Evolutionary conservation across 2,888 invertebrate genomes (phyloP).

Genomic region (Phyto melanocephala): DNA sequence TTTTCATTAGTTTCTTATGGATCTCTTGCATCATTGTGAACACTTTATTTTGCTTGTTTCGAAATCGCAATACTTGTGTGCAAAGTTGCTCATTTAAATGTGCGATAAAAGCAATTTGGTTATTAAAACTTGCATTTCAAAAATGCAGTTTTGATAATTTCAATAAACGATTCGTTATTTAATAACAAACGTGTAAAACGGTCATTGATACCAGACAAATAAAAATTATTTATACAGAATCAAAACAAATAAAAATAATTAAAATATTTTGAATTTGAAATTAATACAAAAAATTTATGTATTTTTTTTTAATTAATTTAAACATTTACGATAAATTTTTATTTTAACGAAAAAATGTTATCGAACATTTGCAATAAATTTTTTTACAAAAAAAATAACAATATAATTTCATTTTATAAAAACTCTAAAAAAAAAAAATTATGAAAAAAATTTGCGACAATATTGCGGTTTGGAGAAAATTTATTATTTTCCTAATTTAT

Average conservation of each 20-base stretch:
- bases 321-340: too few relatives aligned
- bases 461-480: too few relatives aligned
- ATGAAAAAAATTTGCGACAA: too few relatives aligned
- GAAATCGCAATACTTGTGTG: neutral
- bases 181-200: constrained; percentile 40
- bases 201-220: constrained; percentile 45
- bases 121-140: constrained; percentile 4
- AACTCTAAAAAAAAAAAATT: too few relatives aligned
- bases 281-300: too few relatives aligned
- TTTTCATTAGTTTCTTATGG: neutral
- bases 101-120: constrained; percentile 47
- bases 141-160: constrained; percentile 1
- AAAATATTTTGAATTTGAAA: neutral
- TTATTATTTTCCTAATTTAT: too few relatives aligned
- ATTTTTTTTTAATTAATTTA: too few relatives aligned
- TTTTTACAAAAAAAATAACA: too few relatives aligned
- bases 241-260: neutral
- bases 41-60: neutral
- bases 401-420: too few relatives aligned
- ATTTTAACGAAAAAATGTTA: too few relatives aligned
- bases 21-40: neutral
- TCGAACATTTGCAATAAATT: too few relatives aligned
- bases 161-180: constrained; percentile 9
- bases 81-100: constrained; percentile 15
- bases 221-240: neutral